Evolutionary conservation across 2,888 invertebrate species (phyloP).

Genomic region (Melolontha melolontha): DNA sequence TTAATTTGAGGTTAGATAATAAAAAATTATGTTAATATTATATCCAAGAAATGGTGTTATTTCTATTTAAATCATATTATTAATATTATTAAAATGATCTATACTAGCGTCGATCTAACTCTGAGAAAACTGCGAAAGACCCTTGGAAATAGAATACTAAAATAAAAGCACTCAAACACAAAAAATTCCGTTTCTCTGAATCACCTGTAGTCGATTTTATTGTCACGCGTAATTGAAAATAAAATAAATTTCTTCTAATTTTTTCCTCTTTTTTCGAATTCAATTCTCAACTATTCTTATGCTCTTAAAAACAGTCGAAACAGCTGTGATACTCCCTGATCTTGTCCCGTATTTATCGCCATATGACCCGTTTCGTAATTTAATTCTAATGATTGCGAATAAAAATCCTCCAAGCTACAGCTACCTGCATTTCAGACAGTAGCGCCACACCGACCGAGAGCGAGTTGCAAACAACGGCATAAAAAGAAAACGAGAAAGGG

Average conservation of each 20-base stretch:
- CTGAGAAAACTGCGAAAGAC: neutral
- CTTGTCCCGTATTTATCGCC: constrained; percentile 3
- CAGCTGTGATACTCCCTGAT: neutral
- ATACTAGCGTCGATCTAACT: neutral
- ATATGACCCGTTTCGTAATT: constrained; percentile 1
- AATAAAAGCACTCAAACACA: constrained; percentile 3
- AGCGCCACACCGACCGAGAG: constrained; percentile 1
- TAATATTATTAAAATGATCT: too few species aligned
- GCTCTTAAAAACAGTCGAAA: constrained; percentile 1
- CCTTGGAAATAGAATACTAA: neutral
- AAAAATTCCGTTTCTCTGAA: constrained; percentile 19
- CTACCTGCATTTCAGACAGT: neutral
- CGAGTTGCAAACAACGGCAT: neutral
- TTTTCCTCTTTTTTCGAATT: constrained; percentile 4
- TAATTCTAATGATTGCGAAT: constrained; percentile 7
- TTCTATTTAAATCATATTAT: too few species aligned
- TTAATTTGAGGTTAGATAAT: too few species aligned
- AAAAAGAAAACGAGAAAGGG: constrained; percentile 3
- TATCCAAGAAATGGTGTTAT: too few species aligned
- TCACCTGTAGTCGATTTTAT: constrained; percentile 30
- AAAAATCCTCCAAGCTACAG: neutral
- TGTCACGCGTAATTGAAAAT: constrained; percentile 26
- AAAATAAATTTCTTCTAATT: constrained; percentile 17
- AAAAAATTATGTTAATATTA: too few species aligned
- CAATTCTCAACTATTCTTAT: neutral